Percentiles rank a stretch among this genome's conserved stretches.
These are phyloP conservation scores for Prunella fulvescens DNA, from an alignment of 2,113 vertebrate species.

Conservation along the genomic window DNA sequence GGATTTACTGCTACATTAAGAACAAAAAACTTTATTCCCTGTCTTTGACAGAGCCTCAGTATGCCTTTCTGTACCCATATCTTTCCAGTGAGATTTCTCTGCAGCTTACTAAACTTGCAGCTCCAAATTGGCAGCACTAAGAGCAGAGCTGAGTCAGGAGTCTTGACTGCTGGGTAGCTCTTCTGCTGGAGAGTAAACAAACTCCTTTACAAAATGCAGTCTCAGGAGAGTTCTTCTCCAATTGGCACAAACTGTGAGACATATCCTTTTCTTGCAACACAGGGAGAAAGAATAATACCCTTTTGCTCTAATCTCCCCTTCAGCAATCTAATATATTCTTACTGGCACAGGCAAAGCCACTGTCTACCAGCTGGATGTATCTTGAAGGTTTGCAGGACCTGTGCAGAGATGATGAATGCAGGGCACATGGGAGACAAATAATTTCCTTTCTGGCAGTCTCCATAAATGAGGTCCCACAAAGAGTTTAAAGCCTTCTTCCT, in stretches of 20 bases:
- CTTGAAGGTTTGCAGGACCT: not conserved
- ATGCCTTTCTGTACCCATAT: not conserved
- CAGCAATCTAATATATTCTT: not conserved
- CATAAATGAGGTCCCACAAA: not conserved
- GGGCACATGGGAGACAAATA: not conserved
- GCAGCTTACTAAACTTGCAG: not conserved
- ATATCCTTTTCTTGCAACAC: not conserved
- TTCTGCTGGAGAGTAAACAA: slow-evolving; percentile 6
- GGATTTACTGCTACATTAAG: not conserved
- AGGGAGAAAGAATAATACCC: not conserved
- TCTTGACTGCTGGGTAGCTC: not conserved
- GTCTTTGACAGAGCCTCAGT: not conserved
- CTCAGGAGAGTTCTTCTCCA: not conserved
- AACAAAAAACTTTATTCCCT: not conserved
- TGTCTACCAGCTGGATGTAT: not conserved
- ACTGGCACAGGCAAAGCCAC: not conserved
- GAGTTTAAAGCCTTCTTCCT: not conserved
- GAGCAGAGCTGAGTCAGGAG: not conserved
- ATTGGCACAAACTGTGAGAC: not conserved
- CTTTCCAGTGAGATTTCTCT: not conserved
- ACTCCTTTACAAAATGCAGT: not conserved
- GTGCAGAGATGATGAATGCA: not conserved
- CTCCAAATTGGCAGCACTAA: not conserved
- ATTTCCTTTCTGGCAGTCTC: not conserved
- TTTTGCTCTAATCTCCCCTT: not conserved